Base-by-base conservation (phyloP, 2,113 vertebrate species). In the Epinephelus fuscoguttatus region DNA sequence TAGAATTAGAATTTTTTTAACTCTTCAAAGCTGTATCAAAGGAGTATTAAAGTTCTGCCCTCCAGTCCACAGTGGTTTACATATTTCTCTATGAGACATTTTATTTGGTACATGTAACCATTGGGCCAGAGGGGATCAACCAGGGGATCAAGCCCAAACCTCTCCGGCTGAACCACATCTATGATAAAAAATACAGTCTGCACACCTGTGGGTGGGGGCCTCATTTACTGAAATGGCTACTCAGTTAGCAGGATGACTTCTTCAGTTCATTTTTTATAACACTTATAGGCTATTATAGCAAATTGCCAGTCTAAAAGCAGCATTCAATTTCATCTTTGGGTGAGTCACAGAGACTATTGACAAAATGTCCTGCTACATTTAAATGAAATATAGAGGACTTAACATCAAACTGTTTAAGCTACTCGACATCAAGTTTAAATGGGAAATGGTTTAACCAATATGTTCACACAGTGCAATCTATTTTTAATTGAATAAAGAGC, bases 391-490 rank as follows among this genome's bases (percentile, higher is more conserved):
- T 37, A 25, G 23, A 60, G 30, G 80, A 49, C 6, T 64, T 47
- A 70, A 69, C 53, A 78, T 60, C 11, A 55, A 77, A 74, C 60
- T 68, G 59, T 75, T 80, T 52, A 80, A 61, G 40, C 33, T 57
- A 42, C 53, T 80, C 42, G 18, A 70, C 42, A 70, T 71, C 45
- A 56, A 63, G 42, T 80, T 86, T 82, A 73, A 63, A 75, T 37
- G 17, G 67, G 70, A 79, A 68, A 86, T 74, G 57, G 66, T 78
- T 76, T 70, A 73, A 80, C 53, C 69, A 81, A 78, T 62, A 80
- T 74, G 83, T 71, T 73, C 45, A 67, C 19, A 59, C 18, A 2
- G 56, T 27, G 27, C 47, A 57, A 82, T 88, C 42, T 76, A 70
- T 79, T 75, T 80, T 69, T 75, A 89, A 80, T 42, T 84, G 59